Evolutionary conservation across 2,113 vertebrate genomes (phyloP).

Genomic region (Lonchura striata): DNA sequence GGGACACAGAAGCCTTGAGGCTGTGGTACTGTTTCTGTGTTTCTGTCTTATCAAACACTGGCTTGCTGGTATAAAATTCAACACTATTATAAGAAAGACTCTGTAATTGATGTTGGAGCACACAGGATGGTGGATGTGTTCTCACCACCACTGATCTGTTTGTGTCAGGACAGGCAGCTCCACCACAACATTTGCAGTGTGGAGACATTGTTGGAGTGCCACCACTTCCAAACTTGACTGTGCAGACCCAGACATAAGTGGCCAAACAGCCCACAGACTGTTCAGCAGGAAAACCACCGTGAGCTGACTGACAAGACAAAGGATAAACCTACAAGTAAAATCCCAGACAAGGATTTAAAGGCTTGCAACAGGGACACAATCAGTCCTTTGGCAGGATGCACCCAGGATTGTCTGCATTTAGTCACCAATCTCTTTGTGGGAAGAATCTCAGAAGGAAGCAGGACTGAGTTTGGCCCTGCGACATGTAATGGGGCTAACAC

Average conservation of each 20-base stretch:
- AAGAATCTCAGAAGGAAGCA: not conserved
- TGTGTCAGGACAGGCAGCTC: not conserved
- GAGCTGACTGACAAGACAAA: constrained; percentile 5
- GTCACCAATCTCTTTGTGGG: not conserved
- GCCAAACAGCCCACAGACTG: not conserved
- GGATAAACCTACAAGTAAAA: constrained; percentile 36
- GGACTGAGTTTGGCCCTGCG: not conserved
- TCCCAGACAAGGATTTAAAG: constrained; percentile 39
- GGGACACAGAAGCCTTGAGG: not conserved
- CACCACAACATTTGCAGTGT: not conserved
- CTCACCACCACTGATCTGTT: not conserved
- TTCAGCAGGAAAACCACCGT: not conserved
- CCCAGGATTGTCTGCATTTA: not conserved
- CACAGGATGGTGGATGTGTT: not conserved
- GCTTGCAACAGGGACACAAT: not conserved
- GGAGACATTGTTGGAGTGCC: not conserved
- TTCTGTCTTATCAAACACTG: not conserved
- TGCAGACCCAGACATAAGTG: not conserved
- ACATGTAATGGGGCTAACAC: not conserved
- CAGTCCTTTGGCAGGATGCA: not conserved
- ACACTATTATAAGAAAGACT: not conserved
- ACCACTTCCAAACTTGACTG: not conserved
- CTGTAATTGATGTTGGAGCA: not conserved
- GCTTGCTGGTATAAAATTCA: not conserved
- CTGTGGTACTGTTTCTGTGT: not conserved